Conservation (phyloP, 2,888 invertebrate species). For the Hydrotaea diabolus region DNA sequence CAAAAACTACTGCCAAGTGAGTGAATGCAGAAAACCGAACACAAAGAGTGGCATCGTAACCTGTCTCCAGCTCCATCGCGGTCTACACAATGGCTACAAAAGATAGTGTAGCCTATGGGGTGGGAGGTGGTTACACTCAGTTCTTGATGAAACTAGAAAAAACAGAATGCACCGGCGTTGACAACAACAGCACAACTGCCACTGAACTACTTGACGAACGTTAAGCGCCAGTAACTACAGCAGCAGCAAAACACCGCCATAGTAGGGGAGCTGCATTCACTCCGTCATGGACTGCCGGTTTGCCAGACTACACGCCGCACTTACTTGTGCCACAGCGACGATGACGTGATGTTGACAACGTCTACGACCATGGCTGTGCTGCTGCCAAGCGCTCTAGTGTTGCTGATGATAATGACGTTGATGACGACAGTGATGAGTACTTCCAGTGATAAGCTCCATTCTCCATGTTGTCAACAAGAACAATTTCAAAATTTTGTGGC, state of each 20-base stretch:
- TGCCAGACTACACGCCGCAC: neutral
- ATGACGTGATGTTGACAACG: neutral
- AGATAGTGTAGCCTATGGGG: neutral
- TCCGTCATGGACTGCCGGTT: neutral
- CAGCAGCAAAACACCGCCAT: neutral
- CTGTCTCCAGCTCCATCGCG: neutral
- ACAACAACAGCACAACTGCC: constrained; percentile 28
- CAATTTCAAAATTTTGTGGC: constrained; percentile 4
- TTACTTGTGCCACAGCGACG: neutral
- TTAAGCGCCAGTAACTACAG: constrained; percentile 46
- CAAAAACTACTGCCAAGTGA: neutral
- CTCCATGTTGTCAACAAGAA: constrained; percentile 45
- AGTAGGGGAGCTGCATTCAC: neutral
- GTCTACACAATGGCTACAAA: too few relatives aligned
- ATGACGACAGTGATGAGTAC: constrained; percentile 45
- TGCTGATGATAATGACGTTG: constrained; percentile 9
- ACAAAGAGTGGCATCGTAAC: neutral
- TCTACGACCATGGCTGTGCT: neutral
- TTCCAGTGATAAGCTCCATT: constrained; percentile 50
- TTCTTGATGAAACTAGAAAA: neutral
- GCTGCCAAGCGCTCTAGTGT: neutral
- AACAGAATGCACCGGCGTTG: neutral
- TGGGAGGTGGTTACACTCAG: neutral
- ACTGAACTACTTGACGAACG: constrained; percentile 52
- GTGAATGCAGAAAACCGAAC: neutral